Evolutionary conservation across 1,140 invertebrate genomes (phyloP).

Genomic region (Oedothorax gibbosus): DNA sequence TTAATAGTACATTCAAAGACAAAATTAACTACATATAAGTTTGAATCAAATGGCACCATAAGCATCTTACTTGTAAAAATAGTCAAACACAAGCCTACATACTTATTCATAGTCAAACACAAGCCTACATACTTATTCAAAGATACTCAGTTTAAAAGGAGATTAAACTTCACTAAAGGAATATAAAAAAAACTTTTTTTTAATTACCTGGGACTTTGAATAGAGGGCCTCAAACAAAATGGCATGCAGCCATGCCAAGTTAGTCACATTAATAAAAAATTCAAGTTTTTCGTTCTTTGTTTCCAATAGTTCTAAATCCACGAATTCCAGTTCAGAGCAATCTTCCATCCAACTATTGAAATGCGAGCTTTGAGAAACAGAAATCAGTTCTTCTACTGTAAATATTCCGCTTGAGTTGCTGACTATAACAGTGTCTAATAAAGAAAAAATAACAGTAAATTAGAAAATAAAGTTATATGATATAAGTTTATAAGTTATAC

Average conservation of each 20-base stretch:
- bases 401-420: slow-evolving; percentile 30
- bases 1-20: too few relatives aligned
- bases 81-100: too few relatives aligned
- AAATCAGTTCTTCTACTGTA: slow-evolving; percentile 2
- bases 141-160: too few relatives aligned
- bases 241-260: slow-evolving; percentile 48
- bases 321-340: slow-evolving; percentile 48
- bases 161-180: neutral
- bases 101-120: too few relatives aligned
- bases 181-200: neutral
- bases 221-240: slow-evolving; percentile 32
- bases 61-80: too few relatives aligned
- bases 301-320: slow-evolving; percentile 41
- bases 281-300: slow-evolving; percentile 51
- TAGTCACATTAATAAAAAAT: slow-evolving; percentile 56
- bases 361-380: slow-evolving; percentile 32
- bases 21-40: too few relatives aligned
- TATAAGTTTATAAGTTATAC: neutral
- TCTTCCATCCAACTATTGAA: slow-evolving; percentile 42
- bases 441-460: neutral
- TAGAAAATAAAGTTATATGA: neutral
- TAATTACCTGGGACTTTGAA: slow-evolving; percentile 8
- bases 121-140: too few relatives aligned
- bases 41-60: too few relatives aligned
- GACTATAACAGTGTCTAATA: slow-evolving; percentile 31